These are phyloP conservation scores for Caenorhabditis sulstoni DNA, from an alignment of 2,888 invertebrate genomes.

Conservation along the genomic window DNA sequence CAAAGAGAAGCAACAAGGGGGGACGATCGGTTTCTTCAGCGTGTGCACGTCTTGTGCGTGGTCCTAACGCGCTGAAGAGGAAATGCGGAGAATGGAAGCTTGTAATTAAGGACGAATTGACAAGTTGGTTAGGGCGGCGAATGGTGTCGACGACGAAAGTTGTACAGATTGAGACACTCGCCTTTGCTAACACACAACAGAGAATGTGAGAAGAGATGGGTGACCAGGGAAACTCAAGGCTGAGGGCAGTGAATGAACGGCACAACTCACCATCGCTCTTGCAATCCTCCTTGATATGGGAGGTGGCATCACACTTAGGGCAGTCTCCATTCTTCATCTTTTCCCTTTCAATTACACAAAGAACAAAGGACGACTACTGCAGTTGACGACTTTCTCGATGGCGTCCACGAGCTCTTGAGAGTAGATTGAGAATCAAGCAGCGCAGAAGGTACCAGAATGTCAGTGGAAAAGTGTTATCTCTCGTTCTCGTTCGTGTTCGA, in stretches of 20 bases:
- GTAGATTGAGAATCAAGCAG: not conserved
- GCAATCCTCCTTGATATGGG: constrained; percentile 68
- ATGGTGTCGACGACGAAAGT: constrained; percentile 48
- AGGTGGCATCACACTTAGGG: constrained; percentile 66
- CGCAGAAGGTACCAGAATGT: not conserved
- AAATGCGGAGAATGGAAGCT: constrained; percentile 33
- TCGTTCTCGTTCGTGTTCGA: constrained; percentile 14
- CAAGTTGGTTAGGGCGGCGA: constrained; percentile 48
- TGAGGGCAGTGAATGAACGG: constrained; percentile 18
- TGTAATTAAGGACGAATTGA: constrained; percentile 59
- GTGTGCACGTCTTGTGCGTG: constrained; percentile 2
- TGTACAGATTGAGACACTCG: constrained; percentile 50
- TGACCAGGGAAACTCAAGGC: constrained; percentile 35
- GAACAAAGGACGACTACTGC: constrained; percentile 4
- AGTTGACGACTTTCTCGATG: not conserved
- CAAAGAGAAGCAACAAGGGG: constrained; percentile 3
- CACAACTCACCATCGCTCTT: constrained; percentile 67
- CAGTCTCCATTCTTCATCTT: constrained; percentile 66
- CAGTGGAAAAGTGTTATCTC: not conserved
- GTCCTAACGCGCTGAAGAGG: constrained; percentile 49
- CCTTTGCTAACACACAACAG: constrained; percentile 1
- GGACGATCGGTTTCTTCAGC: constrained; percentile 44
- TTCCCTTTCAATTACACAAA: constrained; percentile 24
- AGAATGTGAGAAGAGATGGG: constrained; percentile 18
- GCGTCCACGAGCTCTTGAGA: not conserved